phyloP scores from a whole-genome alignment of 2,888 invertebrate genomes.

The Drosophila borealis region DNA sequence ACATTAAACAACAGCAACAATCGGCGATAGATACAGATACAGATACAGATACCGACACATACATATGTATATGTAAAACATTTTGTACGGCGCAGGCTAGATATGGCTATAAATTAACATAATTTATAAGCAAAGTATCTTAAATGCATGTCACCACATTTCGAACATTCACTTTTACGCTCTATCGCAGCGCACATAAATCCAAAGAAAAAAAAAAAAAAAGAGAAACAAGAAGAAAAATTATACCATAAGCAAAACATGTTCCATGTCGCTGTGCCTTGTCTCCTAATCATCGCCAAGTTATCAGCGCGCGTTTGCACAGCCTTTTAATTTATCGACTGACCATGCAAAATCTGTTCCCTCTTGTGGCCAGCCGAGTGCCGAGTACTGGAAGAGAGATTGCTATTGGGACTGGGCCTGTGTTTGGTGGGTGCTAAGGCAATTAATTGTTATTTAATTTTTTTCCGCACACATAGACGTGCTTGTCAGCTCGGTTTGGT shows the following conservation, averaged over 20 bases:
- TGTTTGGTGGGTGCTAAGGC: conserved; percentile 43
- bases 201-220: conserved; percentile 25
- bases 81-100: conserved; percentile 28
- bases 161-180: conserved; percentile 76
- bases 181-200: conserved; percentile 65
- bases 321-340: conserved; percentile 65
- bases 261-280: conserved; percentile 45
- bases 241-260: conserved; percentile 50
- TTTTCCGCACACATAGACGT: conserved; percentile 24
- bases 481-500: conserved; percentile 35
- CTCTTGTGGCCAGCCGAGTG: conserved; percentile 12
- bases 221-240: conserved; percentile 21
- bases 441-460: conserved; percentile 75
- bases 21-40: conserved; percentile 30
- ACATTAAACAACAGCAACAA: conserved; percentile 60
- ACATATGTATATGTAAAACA: conserved; percentile 22
- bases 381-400: not conserved
- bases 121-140: conserved; percentile 76
- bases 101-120: conserved; percentile 73
- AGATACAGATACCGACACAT: conserved; percentile 28
- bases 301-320: conserved; percentile 43
- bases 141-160: conserved; percentile 77
- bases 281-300: conserved; percentile 58
- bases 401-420: not conserved
- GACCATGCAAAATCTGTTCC: conserved; percentile 52